Evolutionary conservation across 2,797 vertebrate genomes (phyloP), one percentile per base, ranked within the genome.

Genomic region (Acanthopagrus latus): DNA sequence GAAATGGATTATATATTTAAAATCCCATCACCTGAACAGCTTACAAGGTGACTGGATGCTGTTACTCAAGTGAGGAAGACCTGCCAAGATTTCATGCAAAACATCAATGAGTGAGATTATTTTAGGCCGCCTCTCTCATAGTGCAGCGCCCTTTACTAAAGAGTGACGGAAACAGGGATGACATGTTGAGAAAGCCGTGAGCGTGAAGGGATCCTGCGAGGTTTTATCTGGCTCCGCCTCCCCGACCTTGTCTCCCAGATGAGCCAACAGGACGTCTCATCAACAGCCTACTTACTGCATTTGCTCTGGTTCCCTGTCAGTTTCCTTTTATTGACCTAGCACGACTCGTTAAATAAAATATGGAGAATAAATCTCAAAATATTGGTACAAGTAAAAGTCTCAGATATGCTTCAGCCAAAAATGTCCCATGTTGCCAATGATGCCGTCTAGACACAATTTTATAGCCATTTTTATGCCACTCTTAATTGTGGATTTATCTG

Each of bases 401-500:
- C 9, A 63, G 78, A 77, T 76, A 33, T 43, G 71, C 73, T 59
- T 80, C 59, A 72, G 60, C 68, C 72, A 51, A 73, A 60, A 57
- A 79, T 11, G 78, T 88, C 87, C 83, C 87, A 58, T 23, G 80
- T 55, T 23, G 64, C 70, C 82, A 81, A 80, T 90, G 86, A 80
- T 71, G 51, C 10, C 6, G 48, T 91, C 81, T 85, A 86, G 79
- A 87, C 80, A 27, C 44, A 29, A 47, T 89, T 91, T 91, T 82
- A 91, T 64, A 38, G 73, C 56, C 21, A 1, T 56, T 89, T 91
- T 90, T 79, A 87, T 67, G 63, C 3, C 33, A 48, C 50, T 67
- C 55, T 81, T 89, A 89, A 83, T 88, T 84, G 68, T 82, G 56
- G 52, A 68, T 84, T 88, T 86, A 86, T 86, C 81, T 80, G 46